Evolutionary conservation across 2,888 invertebrate genomes (phyloP), one percentile per base, ranked within the genome.

Genomic region (Xanthostigma xanthostigma): DNA sequence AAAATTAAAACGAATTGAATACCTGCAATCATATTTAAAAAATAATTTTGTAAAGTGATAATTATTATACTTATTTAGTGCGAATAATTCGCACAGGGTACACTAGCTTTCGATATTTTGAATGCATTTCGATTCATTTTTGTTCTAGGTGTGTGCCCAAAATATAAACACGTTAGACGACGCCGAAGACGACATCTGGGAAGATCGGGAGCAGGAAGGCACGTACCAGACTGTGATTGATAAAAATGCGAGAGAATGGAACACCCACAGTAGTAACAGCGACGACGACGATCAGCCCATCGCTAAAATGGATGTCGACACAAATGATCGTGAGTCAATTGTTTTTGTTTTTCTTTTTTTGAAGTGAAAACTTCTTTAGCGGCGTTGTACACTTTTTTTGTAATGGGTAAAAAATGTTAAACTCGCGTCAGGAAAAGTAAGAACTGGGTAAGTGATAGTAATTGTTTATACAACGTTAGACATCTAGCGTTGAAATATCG

Each of bases 201-300:
- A 70, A 48, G 70, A 71, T 36, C 62, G 64, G 36, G 70, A 70
- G 46, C 63, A 69, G 52, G 34, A 33, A 14, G 17, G 11, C 13
- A 71, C 67, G 35, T 70, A 69, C 52, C 67, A 68, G 52, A 71
- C 71, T 1, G 70, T 71, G 10, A 70, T 69, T 45, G 70, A 71
- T 50, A 70, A 70, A 56, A 60, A 58, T 33, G 54, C 51, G 9
- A 60, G 60, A 46, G 55, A 53, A 17, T 62, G 66, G 11, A 65
- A 67, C 50, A 61, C 64, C 49, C 64, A 63, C 12, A 66, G 64
- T 50, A 69, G 68, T 34, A 69, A 69, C 38, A 71, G 71, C 51
- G 72, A 71, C 51, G 72, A 72, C 41, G 72, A 72, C 36, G 72
- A 72, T 38, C 65, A 64, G 12, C 62, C 60, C n/a, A 59, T 59